Evolutionary conservation across 2,113 vertebrate genomes (phyloP).

Genomic region (Callorhinus ursinus): DNA sequence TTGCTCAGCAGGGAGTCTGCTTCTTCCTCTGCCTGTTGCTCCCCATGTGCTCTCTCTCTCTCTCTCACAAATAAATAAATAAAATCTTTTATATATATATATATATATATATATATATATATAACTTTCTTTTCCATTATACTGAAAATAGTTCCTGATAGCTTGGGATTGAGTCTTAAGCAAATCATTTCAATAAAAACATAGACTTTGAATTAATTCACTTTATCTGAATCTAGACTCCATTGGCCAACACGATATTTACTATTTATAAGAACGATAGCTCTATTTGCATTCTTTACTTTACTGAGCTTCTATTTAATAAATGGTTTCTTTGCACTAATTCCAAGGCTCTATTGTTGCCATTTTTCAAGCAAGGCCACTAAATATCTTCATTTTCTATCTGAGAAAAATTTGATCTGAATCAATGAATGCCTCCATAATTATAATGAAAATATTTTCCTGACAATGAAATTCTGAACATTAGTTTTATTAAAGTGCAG

Average conservation of each 20-base stretch:
- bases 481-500: background rate
- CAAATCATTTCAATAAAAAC: background rate
- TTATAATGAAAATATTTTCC: background rate
- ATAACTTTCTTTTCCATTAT: background rate
- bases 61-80: too few species aligned
- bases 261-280: background rate
- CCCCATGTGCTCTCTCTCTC: background rate
- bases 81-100: too few species aligned
- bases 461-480: constrained; percentile 9
- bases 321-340: background rate
- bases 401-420: background rate
- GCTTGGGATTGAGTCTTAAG: background rate
- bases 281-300: background rate
- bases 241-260: background rate
- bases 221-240: background rate
- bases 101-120: too few species aligned
- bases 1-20: background rate
- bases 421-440: background rate
- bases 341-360: background rate
- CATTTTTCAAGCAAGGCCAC: background rate
- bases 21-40: background rate
- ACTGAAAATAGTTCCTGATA: constrained; percentile 7
- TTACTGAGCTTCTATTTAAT: background rate
- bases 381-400: background rate
- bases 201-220: background rate